Evolutionary conservation across 1,140 invertebrate species (phyloP), one percentile per base, ranked within the genome.

Genomic region (Aphaenogaster rudis): DNA sequence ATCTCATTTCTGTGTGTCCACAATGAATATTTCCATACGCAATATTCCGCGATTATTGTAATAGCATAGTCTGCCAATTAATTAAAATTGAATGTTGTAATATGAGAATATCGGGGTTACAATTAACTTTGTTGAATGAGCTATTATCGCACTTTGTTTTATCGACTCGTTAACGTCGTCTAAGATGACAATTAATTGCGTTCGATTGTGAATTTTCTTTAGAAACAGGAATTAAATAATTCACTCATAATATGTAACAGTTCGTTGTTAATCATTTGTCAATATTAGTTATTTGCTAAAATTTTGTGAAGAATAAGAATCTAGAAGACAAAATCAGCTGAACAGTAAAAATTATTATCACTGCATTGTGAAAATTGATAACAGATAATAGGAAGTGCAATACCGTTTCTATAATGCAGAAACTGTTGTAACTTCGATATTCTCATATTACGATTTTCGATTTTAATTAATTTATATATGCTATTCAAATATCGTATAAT

Each of bases 51-150:
- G 39, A 67, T 28, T 69, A 28, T 69, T 69, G 66, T 69, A 66
- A 66, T 28, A 50, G 42, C 13, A 6, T 6, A 69, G 7, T 69
- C 42, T 33, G 2, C 13, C 11, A 50, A 69, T 69, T 69, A 69
- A 50, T 28, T 50, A 28, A 69, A 69, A 69, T 50, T 50, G 42
- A 28, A 48, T 50, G 28, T 69, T 9, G 11, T 69, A 69, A 69
- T 48, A 48, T 3, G 66, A 67, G 42, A 67, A 67, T 39, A 0
- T 28, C 9, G 42, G 48, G 2, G 13, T 69, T 28, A 50, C 39
- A 69, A 69, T 69, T 67, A 45, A 67, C n/a, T 67, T 67, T 48
- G 61, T 39, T 15, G 17, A 67, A 67, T 67, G n/a, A 13, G 17
- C n/a, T 21, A n/a, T 4, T 28, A 28, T 28, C 64, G 39, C 42